Evolutionary conservation across 2,113 vertebrate species (phyloP), one percentile per base, ranked within the genome.

Genomic region (Semicossyphus pulcher): DNA sequence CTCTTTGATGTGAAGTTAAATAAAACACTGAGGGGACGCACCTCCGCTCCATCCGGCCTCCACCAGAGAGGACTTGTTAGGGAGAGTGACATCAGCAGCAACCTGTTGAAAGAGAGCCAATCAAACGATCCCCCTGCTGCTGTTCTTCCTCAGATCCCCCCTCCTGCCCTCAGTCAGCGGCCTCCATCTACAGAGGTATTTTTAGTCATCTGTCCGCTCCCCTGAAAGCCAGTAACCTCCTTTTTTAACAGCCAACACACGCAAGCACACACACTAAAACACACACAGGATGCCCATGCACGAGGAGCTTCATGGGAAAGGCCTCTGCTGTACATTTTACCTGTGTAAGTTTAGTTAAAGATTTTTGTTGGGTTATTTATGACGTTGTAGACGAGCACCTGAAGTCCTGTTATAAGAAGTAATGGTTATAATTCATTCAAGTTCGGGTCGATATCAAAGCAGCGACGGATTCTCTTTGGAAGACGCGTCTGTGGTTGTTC

Each of bases 171-270:
- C 59, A 31, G 58, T 85, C 67, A 52, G 29, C 53, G 63, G 49
- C 74, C 66, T 85, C 67, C 75, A 79, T 86, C 44, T 39, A 56
- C 4, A 10, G 1, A 37, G 61, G 49, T 89, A 88, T 88, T 90
- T 89, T 86, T 90, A 85, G 78, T 66, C 54, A 16, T 44, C 21
- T 51, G 52, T 44, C 20, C 18, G 34, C 60, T 84, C 82, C 83
- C 79, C 73, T 84, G 78, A 78, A 81, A 86, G 78, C 76, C 52
- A 80, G 25, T 79, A 86, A 91, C 88, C 88, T 88, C 32, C 48
- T 89, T 90, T 18, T 73, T 56, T 48, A 61, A 67, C 28, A 72
- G 65, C 53, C 56, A 48, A 68, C 41, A 64, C 53, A 45, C 44
- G 48, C 63, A 68, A n/a, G n/a, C n/a, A n/a, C n/a, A n/a, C n/a